Evolutionary conservation across 2,113 vertebrate species (phyloP), one percentile per base, ranked within the genome.

Genomic region (Sturnira hondurensis): DNA sequence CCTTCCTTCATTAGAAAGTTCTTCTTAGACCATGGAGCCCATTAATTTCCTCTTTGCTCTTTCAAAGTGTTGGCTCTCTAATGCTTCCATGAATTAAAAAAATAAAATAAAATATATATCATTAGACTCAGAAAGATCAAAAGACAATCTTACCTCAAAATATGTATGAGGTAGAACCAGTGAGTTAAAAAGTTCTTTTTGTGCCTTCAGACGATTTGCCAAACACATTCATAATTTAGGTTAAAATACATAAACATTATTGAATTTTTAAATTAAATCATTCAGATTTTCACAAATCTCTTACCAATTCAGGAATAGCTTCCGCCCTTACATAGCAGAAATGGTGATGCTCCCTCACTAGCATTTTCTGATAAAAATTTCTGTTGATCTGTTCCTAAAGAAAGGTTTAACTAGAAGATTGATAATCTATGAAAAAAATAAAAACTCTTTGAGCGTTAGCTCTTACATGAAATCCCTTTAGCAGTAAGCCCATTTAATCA

Each of bases 41-140:
- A 47, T 43, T 78, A 7, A 67, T 4, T 58, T 77, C 41, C 12
- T 73, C 54, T 83, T 78, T 92, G 8, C 11, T 8, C 45, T 61
- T 52, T 3, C 9, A 13, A 56, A 91, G 41, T 90, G 38, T 96
- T 96, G 91, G 95, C 92, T 92, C 24, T 85, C 54, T 17, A 89
- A 84, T 89, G 61, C 87, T 97, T 97, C 96, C 92, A 95, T 83
- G 95, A 97, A 81, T 96, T 96, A 95, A 94, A 91, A 91, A 71
- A 91, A 91, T 82, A 83, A 65, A 63, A 47, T 67, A 74, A 97
- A 91, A 84, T 87, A 56, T 58, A 12, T 52, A 97, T 96, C 73
- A 84, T 61, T 90, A 83, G 58, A 71, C 15, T 86, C n/a, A 54
- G 19, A 95, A 91, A 92, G 71, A 92, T 86, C 19, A 81, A 97